phyloP scores from a whole-genome alignment of 2,797 vertebrate species.

The Bryconaethiops microstoma region DNA sequence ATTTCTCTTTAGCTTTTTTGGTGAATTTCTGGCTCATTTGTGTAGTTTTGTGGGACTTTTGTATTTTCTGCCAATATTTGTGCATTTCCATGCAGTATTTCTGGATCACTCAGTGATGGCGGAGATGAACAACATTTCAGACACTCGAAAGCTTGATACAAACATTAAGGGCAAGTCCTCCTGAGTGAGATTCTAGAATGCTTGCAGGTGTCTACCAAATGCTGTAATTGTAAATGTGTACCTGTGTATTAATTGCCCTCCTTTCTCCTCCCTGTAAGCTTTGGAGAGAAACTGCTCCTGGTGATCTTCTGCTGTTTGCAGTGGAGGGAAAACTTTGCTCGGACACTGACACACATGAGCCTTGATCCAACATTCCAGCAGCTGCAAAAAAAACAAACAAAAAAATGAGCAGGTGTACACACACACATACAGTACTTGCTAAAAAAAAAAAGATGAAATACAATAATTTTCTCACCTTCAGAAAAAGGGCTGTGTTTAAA shows the following conservation, averaged over 20 bases:
- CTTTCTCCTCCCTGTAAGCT: conserved; percentile 45
- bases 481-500: too few species aligned
- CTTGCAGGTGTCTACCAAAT: background rate
- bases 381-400: conserved; percentile 29
- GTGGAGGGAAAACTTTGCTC: conserved; percentile 65
- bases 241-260: conserved; percentile 55
- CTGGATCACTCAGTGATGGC: background rate
- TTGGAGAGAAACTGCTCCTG: conserved; percentile 51
- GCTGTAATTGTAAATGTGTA: conserved; percentile 23
- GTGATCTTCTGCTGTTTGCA: conserved; percentile 62
- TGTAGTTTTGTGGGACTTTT: background rate
- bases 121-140: background rate
- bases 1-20: background rate
- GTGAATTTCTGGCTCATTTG: background rate
- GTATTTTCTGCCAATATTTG: background rate
- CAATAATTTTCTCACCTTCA: background rate
- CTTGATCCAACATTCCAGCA: conserved; percentile 65
- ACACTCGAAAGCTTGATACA: background rate
- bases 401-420: background rate
- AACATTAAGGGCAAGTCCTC: background rate
- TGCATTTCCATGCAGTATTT: background rate
- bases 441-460: too few species aligned
- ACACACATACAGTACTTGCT: too few species aligned
- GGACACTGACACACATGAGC: conserved; percentile 66
- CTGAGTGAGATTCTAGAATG: background rate